Base-by-base conservation (phyloP, 2,888 invertebrate species). In the Syrphus vitripennis region DNA sequence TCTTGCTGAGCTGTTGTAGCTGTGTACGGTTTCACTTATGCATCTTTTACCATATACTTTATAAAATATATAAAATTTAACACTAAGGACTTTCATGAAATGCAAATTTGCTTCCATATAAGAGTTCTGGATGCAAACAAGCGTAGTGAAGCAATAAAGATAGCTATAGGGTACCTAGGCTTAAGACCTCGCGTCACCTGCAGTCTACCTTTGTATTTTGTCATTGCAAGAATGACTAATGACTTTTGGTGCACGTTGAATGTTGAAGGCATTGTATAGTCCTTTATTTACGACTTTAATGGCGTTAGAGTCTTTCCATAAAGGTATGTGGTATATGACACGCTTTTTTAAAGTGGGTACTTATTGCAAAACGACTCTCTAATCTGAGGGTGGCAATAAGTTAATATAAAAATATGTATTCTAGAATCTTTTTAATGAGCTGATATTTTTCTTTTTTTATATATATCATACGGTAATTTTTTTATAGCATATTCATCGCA, bases 11-110 rank as follows among this genome's bases (percentile, higher is more conserved):
- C 3, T 2, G 21, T 16, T 53, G 12, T 31, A 34, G 19, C 65
- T 86, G 86, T 86, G 81, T 82, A 86, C 86, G 77, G 82, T 86
- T 82, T 86, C 86, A 86, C 82, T 86, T 86, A 86, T 86, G 86
- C 86, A 86, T 82, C 74, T 82, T 70, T 78, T 82, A 82, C 77
- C 82, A 82, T 82, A 86, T 72, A 76, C 34, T 34, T 50, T 67
- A 34, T 34, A 24, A 50, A 67, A 50, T 63, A 77, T 86, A 82
- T 81, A 82, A 77, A 77, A 72, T 74, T 86, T 82, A 86, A 82
- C 77, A 78, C 72, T 55, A 37, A 86, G 82, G 72, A 86, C 86
- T 86, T 82, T 74, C 82, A 78, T 86, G 63, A 82, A 82, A 86
- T 86, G 86, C 69, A 86, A 86, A 86, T 86, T 86, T 77, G 48